Conservation (phyloP, 2,797 vertebrate genomes). For the Chromis chromis region DNA sequence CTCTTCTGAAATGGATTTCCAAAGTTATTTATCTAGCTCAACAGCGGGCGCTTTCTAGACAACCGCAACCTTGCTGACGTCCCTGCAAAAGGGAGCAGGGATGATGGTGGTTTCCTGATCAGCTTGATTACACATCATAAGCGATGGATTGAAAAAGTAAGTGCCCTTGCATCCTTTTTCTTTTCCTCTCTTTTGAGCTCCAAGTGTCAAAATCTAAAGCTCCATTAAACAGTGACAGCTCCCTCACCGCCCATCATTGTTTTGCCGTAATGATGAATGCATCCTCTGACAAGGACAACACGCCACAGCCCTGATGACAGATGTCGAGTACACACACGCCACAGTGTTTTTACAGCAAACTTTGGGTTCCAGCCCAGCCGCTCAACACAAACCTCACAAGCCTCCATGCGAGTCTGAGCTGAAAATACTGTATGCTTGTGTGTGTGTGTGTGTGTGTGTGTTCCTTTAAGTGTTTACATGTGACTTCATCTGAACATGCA, state of each 20-base stretch:
- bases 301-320: slow-evolving; percentile 56
- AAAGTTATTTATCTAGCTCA: not conserved
- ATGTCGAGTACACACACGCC: slow-evolving; percentile 45
- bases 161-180: not conserved
- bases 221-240: slow-evolving; percentile 21
- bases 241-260: slow-evolving; percentile 30
- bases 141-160: not conserved
- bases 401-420: slow-evolving; percentile 28
- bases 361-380: slow-evolving; percentile 32
- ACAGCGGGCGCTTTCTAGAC: not conserved
- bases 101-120: not conserved
- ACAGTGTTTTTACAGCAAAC: slow-evolving; percentile 70
- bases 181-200: not conserved
- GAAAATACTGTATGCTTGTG: too few relatives aligned
- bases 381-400: slow-evolving; percentile 21
- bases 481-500: slow-evolving; percentile 17
- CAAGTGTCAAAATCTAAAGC: slow-evolving; percentile 5
- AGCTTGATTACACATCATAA: not conserved
- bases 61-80: not conserved
- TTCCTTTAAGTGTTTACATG: slow-evolving; percentile 38
- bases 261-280: slow-evolving; percentile 26
- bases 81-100: not conserved
- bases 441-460: not conserved
- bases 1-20: slow-evolving; percentile 6
- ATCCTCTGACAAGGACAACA: slow-evolving; percentile 62